phyloP scores from a whole-genome alignment of 2,113 vertebrate species.

The Corythornis vintsioides region DNA sequence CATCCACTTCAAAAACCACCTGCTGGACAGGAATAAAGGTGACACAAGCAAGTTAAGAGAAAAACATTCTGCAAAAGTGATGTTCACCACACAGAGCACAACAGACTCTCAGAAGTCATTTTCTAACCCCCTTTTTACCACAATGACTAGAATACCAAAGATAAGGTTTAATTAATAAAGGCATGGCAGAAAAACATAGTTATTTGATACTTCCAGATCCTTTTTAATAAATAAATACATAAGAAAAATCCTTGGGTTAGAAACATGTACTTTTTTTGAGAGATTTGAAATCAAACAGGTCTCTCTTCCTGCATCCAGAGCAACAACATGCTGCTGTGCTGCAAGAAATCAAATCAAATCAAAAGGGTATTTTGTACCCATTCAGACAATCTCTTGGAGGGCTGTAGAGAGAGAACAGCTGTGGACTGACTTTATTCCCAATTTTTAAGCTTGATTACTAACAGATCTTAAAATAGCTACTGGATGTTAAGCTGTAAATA shows the following conservation, averaged over 20 bases:
- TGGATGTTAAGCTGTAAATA: conserved; percentile 25
- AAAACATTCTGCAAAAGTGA: not conserved
- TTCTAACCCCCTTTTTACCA: not conserved
- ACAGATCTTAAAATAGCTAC: conserved; percentile 44
- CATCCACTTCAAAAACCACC: not conserved
- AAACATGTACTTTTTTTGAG: not conserved
- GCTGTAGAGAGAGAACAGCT: conserved; percentile 38
- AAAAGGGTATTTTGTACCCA: conserved; percentile 17
- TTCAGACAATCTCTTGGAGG: conserved; percentile 15
- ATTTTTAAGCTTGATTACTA: conserved; percentile 39
- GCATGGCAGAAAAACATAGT: not conserved
- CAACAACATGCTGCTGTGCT: not conserved
- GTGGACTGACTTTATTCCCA: not conserved
- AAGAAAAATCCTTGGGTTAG: not conserved
- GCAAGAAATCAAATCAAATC: conserved; percentile 10
- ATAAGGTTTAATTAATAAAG: not conserved
- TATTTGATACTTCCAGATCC: not conserved
- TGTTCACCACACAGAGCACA: not conserved
- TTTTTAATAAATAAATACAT: not conserved
- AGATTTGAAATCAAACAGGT: not conserved
- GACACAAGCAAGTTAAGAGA: not conserved
- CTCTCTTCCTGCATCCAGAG: not conserved
- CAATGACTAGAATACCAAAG: not conserved
- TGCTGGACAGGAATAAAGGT: not conserved
- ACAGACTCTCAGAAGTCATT: rapidly evolving